A percentile compares a stretch with the other conserved stretches of the same genome.
phyloP scores from a whole-genome alignment of 2,113 vertebrate genomes.

The Otolemur garnettii region DNA sequence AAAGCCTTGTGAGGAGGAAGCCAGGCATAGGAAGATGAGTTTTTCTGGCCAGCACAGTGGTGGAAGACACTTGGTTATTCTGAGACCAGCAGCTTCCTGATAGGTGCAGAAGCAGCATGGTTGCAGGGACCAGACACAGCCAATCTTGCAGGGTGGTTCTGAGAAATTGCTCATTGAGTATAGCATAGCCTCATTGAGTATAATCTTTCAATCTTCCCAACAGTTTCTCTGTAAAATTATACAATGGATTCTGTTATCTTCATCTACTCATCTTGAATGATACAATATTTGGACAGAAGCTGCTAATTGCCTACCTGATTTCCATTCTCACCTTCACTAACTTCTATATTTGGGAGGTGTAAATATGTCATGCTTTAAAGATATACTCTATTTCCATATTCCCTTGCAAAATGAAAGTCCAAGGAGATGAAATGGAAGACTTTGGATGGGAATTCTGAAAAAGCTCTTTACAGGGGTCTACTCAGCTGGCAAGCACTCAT shows the following conservation, averaged over 20 bases:
- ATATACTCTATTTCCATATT: neutral
- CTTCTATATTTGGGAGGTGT: slow-evolving; percentile 1
- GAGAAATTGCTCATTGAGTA: neutral
- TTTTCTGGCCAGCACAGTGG: neutral
- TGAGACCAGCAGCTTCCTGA: neutral
- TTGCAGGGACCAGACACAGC: neutral
- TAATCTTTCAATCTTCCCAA: neutral
- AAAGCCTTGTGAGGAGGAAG: neutral
- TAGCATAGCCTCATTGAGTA: neutral
- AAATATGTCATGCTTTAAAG: neutral
- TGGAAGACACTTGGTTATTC: neutral
- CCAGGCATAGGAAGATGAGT: neutral
- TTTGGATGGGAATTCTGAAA: neutral
- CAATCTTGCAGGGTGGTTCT: neutral
- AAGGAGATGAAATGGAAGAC: neutral
- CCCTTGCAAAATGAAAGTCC: neutral
- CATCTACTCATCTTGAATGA: neutral
- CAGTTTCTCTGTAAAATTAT: neutral
- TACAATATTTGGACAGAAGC: neutral
- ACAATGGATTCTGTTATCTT: neutral
- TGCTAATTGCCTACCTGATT: neutral
- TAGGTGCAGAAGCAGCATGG: neutral
- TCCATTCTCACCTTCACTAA: neutral
- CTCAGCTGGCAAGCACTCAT: neutral
- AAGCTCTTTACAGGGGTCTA: neutral